Evolutionary conservation across 2,888 invertebrate genomes (phyloP).

Genomic region (Carcina quercana): DNA sequence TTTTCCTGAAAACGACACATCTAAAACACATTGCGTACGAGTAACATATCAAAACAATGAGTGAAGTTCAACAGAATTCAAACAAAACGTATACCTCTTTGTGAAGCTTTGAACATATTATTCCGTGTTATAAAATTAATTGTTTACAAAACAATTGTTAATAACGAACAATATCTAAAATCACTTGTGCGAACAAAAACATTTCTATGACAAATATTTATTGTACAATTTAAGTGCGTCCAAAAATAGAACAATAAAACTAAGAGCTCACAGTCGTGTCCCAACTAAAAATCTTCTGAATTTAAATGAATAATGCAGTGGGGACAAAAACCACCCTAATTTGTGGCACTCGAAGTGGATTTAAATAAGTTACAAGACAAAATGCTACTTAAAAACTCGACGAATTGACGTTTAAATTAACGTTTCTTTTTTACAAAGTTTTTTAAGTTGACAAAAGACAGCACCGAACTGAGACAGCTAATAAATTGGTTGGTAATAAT

Average conservation of each 20-base stretch:
- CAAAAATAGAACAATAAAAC: constrained; percentile 48
- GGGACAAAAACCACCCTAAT: constrained; percentile 42
- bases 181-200: constrained; percentile 36
- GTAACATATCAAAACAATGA: too few relatives aligned
- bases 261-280: constrained; percentile 32
- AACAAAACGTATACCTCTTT: too few relatives aligned
- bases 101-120: too few relatives aligned
- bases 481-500: constrained; percentile 66
- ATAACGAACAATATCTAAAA: constrained; percentile 45
- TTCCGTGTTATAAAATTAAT: too few relatives aligned
- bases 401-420: constrained; percentile 46
- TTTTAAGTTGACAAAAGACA: constrained; percentile 33
- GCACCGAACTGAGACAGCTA: constrained; percentile 36
- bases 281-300: constrained; percentile 48
- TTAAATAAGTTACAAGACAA: constrained; percentile 44
- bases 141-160: constrained; percentile 34
- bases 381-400: constrained; percentile 46
- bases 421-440: constrained; percentile 34
- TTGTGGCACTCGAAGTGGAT: constrained; percentile 29
- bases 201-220: constrained; percentile 45
- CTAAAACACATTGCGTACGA: too few relatives aligned
- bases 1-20: too few relatives aligned
- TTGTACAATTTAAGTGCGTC: constrained; percentile 24
- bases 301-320: constrained; percentile 40
- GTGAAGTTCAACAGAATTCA: too few relatives aligned